A percentile compares a stretch with the other conserved stretches of the same genome.
Evolutionary conservation across 2,113 vertebrate species (phyloP).

Genomic region (Thryonomys swinderianus): DNA sequence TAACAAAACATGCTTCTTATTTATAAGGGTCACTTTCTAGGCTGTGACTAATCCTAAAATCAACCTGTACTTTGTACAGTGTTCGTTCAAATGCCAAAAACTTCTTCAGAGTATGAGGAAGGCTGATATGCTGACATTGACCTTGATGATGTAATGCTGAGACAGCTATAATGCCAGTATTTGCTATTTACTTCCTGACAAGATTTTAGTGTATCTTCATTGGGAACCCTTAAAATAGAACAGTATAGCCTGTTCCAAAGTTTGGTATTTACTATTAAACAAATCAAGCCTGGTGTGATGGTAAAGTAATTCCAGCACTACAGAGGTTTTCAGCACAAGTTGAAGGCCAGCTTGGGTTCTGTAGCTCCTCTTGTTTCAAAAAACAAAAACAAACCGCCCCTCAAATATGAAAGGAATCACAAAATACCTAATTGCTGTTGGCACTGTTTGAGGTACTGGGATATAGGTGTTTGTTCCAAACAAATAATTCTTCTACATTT

Average conservation of each 20-base stretch:
- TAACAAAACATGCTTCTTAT: neutral
- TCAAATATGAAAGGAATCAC: neutral
- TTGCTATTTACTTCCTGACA: constrained; percentile 40
- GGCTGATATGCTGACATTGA: neutral
- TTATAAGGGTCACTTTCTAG: neutral
- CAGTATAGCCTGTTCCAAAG: neutral
- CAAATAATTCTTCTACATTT: neutral
- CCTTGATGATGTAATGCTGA: neutral
- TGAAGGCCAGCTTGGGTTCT: neutral
- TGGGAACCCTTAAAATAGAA: constrained; percentile 37
- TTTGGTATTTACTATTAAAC: neutral
- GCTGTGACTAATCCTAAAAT: constrained; percentile 36
- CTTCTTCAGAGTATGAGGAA: constrained; percentile 38
- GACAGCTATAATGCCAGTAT: neutral
- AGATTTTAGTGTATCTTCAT: constrained; percentile 1
- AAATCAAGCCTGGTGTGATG: neutral
- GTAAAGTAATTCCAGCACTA: neutral
- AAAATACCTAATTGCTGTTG: neutral
- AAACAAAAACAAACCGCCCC: neutral
- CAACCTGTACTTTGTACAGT: constrained; percentile 29
- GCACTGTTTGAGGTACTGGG: neutral
- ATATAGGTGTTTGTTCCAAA: constrained; percentile 8
- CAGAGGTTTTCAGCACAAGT: neutral
- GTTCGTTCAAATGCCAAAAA: constrained; percentile 18
- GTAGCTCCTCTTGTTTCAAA: neutral